A percentile compares a stretch with the other conserved stretches of the same genome.
phyloP scores from a whole-genome alignment of 2,113 vertebrate genomes.

The Panthera leo region DNA sequence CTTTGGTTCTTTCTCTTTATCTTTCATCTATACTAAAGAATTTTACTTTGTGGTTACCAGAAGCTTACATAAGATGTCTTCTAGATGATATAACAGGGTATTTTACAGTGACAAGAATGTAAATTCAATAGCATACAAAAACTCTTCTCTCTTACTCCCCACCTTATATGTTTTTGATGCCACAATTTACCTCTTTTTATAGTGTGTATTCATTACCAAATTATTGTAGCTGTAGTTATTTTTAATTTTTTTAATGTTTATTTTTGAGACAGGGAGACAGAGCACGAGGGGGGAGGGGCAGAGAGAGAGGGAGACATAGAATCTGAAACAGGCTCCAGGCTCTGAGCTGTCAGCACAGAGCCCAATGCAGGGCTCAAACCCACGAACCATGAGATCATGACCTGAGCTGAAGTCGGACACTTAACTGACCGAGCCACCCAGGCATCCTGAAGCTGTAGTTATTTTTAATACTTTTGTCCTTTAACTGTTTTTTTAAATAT shows the following conservation, averaged over 20 bases:
- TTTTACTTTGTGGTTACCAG: background rate
- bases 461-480: no score
- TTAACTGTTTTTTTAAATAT: no score
- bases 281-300: no score
- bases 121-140: background rate
- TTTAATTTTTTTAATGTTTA: background rate
- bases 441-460: no score
- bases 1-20: background rate
- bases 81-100: background rate
- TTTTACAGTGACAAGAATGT: background rate
- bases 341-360: no score
- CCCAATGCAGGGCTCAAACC: no score
- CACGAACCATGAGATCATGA: no score
- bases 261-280: no score
- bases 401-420: no score
- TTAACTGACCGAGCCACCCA: no score
- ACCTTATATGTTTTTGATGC: background rate
- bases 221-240: background rate
- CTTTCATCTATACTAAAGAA: background rate
- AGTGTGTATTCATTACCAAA: background rate
- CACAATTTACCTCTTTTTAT: background rate
- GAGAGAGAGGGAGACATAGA: no score
- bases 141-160: background rate
- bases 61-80: background rate
- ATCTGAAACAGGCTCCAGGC: no score